phyloP scores from a whole-genome alignment of 2,113 vertebrate species.

The Leiothrix lutea region DNA sequence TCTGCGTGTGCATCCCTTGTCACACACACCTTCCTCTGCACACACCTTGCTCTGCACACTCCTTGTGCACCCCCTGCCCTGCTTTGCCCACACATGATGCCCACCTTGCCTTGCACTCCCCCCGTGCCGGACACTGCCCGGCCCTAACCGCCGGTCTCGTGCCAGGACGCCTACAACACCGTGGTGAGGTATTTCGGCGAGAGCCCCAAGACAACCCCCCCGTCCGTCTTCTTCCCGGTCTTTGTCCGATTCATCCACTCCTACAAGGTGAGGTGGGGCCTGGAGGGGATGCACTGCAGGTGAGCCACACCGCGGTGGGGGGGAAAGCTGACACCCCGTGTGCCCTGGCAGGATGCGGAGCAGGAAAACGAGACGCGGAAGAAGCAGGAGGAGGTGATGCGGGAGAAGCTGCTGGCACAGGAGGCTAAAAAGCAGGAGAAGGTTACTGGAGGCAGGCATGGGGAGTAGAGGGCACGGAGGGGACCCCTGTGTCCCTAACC shows the following conservation, averaged over 20 bases:
- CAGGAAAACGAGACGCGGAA: conserved; percentile 89
- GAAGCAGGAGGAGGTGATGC: conserved; percentile 92
- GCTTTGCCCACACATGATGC: rapidly evolving
- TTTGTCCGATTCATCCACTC: conserved; percentile 94
- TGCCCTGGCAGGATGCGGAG: conserved; percentile 81
- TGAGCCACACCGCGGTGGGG: rapidly evolving
- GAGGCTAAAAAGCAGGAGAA: conserved; percentile 96
- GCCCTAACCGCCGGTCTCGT: neutral
- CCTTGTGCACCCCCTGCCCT: neutral
- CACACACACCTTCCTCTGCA: neutral
- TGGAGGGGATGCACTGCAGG: rapidly evolving
- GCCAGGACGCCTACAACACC: conserved; percentile 91
- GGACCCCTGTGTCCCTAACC: neutral
- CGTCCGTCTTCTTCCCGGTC: conserved; percentile 94
- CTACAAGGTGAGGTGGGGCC: conserved; percentile 84
- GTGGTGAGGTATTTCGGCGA: conserved; percentile 96
- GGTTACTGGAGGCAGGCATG: conserved; percentile 48
- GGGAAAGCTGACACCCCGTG: neutral
- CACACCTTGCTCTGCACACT: rapidly evolving
- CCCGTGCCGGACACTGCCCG: neutral
- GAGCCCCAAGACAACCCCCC: conserved; percentile 92
- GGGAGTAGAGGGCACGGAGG: rapidly evolving
- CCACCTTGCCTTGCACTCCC: rapidly evolving
- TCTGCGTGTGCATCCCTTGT: too few species aligned
- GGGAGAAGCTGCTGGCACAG: conserved; percentile 92